Evolutionary conservation across 2,113 vertebrate genomes (phyloP).

Genomic region (Hypocryptadius cinnamomeus): DNA sequence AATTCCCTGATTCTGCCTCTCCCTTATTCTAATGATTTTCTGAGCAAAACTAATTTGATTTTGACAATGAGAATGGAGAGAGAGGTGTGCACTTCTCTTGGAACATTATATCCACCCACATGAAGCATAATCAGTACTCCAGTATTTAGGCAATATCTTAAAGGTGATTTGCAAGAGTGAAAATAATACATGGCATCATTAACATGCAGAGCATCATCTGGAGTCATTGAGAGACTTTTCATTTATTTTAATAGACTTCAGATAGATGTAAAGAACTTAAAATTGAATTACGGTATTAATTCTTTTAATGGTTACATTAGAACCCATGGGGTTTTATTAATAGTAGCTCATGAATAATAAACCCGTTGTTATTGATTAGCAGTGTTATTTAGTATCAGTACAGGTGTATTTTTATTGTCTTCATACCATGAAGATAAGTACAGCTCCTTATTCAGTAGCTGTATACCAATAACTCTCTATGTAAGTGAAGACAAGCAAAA

Average conservation of each 20-base stretch:
- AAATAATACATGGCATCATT: not conserved
- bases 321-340: constrained; percentile 3
- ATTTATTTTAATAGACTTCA: constrained; percentile 51
- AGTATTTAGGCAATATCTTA: constrained; percentile 1
- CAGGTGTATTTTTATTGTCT: not conserved
- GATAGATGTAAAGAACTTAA: constrained; percentile 32
- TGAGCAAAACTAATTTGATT: not conserved
- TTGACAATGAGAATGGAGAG: not conserved
- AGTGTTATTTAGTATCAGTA: constrained; percentile 24
- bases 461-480: not conserved
- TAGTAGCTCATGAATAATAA: constrained; percentile 20
- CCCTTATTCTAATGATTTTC: not conserved
- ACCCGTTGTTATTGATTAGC: constrained; percentile 47
- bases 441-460: not conserved
- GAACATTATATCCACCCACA: not conserved
- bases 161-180: constrained; percentile 6
- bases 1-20: not conserved
- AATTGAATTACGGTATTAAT: constrained; percentile 53
- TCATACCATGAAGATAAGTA: not conserved
- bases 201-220: not conserved
- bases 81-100: not conserved
- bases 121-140: not conserved
- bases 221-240: constrained; percentile 34
- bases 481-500: not conserved
- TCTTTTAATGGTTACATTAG: constrained; percentile 8